Base-by-base conservation (phyloP, 2,797 vertebrate genomes). In the Falco concolor region DNA sequence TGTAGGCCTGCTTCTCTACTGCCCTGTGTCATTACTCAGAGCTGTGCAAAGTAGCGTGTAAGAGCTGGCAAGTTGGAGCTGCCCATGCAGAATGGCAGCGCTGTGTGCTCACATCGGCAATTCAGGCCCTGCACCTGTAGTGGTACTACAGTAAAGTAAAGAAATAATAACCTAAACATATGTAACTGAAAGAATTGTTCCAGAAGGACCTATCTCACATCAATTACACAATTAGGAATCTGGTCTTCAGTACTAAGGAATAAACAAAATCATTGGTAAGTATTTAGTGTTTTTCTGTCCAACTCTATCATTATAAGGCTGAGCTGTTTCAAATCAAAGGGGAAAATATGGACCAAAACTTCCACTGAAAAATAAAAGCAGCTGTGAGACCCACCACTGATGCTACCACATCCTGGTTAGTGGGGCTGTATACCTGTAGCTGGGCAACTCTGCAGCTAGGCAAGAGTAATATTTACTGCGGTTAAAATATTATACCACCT, bases 201-300 rank as follows among this genome's bases (percentile, higher is more conserved):
- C 96, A 95, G 94, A 95, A 96, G 93, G 90, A 95, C 68, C 83
- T 89, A 9, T 68, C 95, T 90, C 94, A 75, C 92, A 81, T 85
- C 96, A 91, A 94, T 94, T 96, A 45, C 94, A 95, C 94, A 95
- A 95, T 95, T 77, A 84, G 87, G 81, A 91, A 67, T 92, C 77
- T 81, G 69, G 38, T 87, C 87, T 84, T 87, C 90, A 22, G 85
- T 63, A 80, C 81, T 53, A 84, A 73, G 73, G 84, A 63, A 89
- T 45, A 87, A 93, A 84, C 36, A 81, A 65, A 89, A 83, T 65
- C 90, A 40, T 0, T 56, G 88, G 86, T 84, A 96, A 92, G 47
- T 44, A 68, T 60, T 77, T 84, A 78, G 84, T 53, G 81, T 5
- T 25, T 81, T 84, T 83, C 93, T 84, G 86, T 94, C 90, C 84